Base-by-base conservation (phyloP, 2,888 invertebrate genomes). In the Nomada lathburiana region DNA sequence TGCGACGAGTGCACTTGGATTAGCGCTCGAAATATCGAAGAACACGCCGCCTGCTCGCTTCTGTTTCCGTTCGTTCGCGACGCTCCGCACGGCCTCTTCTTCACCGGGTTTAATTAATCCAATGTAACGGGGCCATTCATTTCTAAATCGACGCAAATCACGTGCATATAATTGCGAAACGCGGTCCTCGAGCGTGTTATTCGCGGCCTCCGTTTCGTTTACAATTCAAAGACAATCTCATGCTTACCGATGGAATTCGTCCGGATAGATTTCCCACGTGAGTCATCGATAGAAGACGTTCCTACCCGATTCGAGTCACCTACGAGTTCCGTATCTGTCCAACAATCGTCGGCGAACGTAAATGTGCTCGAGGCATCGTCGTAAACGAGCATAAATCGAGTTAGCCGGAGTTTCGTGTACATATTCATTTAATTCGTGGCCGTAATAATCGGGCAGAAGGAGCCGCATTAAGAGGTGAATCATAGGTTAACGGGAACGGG, bases 401-500 rank as follows among this genome's bases (percentile, higher is more conserved):
- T 92, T 92, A 92, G 90, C 77, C 85, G 85, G 85, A 92, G 91
- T 92, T 93, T 92, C 92, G 91, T 93, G 92, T 92, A 92, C 92
- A 93, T 91, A 93, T 93, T 92, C 90, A 92, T 93, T 92, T 90
- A 91, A 88, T 85, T 85, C 83, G 77, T 85, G 84, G 83, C 87
- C 82, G 86, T 90, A 89, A 89, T 91, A 88, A 90, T 87, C 86
- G 88, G 86, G 86, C 86, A 86, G 87, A 90, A 86, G 87, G 87
- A 89, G 88, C 85, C 89, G 88, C 86, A 85, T 92, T 91, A 92
- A 92, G 91, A 91, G 91, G 91, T 93, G 92, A 92, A 92, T 93
- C 92, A 93, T 93, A 89, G 90, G 90, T 91, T 91, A 90, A 90
- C 81, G 84, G 88, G 86, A 78, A 77, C 84, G 82, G 84, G 82